These are phyloP conservation scores for Sebastes matsubarae DNA, from an alignment of 2,797 vertebrate species.

Conservation along the genomic window DNA sequence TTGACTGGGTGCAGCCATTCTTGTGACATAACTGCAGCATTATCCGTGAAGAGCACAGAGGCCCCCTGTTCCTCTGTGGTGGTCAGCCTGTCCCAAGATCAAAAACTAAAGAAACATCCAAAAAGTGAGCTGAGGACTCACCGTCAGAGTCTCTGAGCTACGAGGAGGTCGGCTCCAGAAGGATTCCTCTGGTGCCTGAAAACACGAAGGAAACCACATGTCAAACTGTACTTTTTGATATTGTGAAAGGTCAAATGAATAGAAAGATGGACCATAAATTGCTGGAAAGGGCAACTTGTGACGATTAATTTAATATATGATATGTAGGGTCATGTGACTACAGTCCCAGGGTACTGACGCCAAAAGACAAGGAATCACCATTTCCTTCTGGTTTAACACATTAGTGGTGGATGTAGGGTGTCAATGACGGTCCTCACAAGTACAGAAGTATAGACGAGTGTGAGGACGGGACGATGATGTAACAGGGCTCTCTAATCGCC, in stretches of 20 bases:
- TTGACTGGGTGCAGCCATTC: too few species aligned
- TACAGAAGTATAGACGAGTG: neutral
- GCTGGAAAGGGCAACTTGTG: neutral
- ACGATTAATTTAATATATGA: neutral
- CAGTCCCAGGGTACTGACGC: neutral
- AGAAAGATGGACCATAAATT: neutral
- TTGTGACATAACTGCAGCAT: too few species aligned
- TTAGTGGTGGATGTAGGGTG: neutral
- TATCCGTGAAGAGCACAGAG: too few species aligned
- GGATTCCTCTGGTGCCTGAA: neutral
- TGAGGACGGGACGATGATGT: constrained; percentile 27
- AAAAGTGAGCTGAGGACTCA: neutral
- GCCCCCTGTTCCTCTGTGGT: too few species aligned
- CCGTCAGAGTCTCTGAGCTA: neutral
- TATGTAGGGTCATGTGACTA: neutral
- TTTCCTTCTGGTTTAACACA: neutral
- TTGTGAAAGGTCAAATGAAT: neutral
- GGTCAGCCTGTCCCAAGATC: too few species aligned
- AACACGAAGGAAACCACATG: neutral
- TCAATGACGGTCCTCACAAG: neutral
- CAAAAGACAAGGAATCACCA: neutral
- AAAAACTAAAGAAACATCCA: neutral
- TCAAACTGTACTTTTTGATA: neutral
- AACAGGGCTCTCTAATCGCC: constrained; percentile 6
- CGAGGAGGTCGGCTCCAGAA: neutral